Evolutionary conservation across 1,140 invertebrate genomes (phyloP).

Genomic region (Bombyx mori): DNA sequence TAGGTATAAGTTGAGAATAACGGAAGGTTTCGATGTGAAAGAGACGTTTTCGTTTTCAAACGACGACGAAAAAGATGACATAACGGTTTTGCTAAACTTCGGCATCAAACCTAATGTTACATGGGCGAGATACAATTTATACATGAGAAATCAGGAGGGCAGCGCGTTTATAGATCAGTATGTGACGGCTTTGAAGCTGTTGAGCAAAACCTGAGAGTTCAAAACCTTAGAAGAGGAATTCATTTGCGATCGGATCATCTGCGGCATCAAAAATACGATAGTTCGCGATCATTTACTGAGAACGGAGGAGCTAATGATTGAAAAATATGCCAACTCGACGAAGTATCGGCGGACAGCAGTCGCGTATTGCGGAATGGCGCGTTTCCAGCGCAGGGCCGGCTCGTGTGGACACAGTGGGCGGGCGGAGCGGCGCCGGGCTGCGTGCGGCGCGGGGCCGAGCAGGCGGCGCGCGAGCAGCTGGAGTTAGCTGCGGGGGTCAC

Average conservation of each 20-base stretch:
- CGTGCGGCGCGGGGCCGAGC: no score
- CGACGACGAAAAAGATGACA: no score
- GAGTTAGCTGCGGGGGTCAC: background rate
- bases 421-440: no score
- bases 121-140: constrained; percentile 15
- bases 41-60: background rate
- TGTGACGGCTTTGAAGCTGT: constrained; percentile 15
- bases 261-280: background rate
- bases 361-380: no score
- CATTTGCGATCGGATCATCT: constrained; percentile 5
- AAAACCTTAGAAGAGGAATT: constrained; percentile 1
- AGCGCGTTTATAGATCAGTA: constrained; percentile 17
- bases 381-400: no score
- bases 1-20: background rate
- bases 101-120: constrained; percentile 7
- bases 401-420: no score
- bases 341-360: background rate
- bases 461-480: no score
- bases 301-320: background rate
- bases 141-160: constrained; percentile 16
- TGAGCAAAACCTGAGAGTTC: constrained; percentile 11
- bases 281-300: background rate
- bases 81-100: background rate
- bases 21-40: constrained; percentile 5
- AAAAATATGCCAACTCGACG: background rate